phyloP scores from a whole-genome alignment of 2,797 vertebrate species.

The Acomys russatus region DNA sequence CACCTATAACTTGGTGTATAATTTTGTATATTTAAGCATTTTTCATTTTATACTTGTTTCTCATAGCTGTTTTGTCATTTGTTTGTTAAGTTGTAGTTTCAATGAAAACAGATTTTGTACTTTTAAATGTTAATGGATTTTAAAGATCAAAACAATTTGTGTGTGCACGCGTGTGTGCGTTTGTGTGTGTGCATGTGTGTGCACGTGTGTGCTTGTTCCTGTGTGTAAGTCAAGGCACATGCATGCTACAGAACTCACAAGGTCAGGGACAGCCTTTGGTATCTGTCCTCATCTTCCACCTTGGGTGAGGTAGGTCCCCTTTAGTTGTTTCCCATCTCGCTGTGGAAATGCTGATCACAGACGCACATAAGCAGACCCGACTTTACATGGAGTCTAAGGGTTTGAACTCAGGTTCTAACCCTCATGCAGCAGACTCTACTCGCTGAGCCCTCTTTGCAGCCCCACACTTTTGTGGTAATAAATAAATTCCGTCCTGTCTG shows the following conservation, averaged over 20 bases:
- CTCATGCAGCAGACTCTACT: background rate
- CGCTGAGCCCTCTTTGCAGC: background rate
- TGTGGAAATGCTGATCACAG: background rate
- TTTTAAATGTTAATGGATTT: conserved; percentile 60
- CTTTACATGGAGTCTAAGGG: too few relatives aligned
- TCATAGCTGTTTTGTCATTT: conserved; percentile 78
- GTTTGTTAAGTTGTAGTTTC: conserved; percentile 78
- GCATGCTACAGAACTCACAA: background rate
- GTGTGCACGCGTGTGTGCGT: background rate
- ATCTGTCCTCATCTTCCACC: background rate
- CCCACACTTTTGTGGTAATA: conserved; percentile 81
- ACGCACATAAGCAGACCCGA: background rate
- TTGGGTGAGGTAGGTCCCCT: background rate
- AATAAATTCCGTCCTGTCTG: conserved; percentile 71
- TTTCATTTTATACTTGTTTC: conserved; percentile 39
- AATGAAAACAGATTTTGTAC: conserved; percentile 71
- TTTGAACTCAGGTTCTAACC: background rate
- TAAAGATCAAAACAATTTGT: conserved; percentile 57
- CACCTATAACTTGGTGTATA: background rate
- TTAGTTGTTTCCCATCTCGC: background rate
- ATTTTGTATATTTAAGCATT: conserved; percentile 67
- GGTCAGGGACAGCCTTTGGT: background rate
- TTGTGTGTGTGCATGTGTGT: background rate
- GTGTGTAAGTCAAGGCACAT: background rate
- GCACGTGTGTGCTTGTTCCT: background rate